Percentiles rank a stretch among this genome's conserved stretches.
phyloP scores from a whole-genome alignment of 2,888 invertebrate genomes.

The Ischnura elegans region DNA sequence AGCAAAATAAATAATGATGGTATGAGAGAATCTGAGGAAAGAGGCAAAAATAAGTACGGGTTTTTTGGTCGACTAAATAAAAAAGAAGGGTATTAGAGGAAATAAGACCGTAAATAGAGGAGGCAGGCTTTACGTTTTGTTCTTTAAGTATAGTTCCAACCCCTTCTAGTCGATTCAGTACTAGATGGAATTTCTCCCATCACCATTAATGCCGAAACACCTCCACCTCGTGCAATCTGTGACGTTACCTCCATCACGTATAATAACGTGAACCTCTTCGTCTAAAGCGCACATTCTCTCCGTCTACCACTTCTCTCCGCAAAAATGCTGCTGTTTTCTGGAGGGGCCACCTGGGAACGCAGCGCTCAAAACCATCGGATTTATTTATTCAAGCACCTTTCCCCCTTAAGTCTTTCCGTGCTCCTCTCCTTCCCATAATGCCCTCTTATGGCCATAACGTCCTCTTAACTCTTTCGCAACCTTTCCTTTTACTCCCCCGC shows the following conservation, averaged over 20 bases:
- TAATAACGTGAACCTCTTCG: too few species aligned
- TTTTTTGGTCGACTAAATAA: too few species aligned
- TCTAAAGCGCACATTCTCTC: background rate
- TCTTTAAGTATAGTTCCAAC: too few species aligned
- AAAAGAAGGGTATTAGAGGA: too few species aligned
- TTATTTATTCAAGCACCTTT: slow-evolving; percentile 48
- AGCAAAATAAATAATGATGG: too few species aligned
- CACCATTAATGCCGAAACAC: too few species aligned
- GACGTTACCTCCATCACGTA: background rate
- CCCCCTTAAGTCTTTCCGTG: background rate
- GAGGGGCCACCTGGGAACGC: slow-evolving; percentile 55
- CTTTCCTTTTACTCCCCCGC: background rate
- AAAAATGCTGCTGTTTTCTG: slow-evolving; percentile 41
- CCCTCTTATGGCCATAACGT: background rate
- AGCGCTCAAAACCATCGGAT: slow-evolving; percentile 25
- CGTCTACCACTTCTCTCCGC: slow-evolving; percentile 15
- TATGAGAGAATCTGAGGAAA: too few species aligned
- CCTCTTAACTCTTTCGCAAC: background rate
- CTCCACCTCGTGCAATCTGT: too few species aligned
- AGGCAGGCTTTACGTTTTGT: too few species aligned
- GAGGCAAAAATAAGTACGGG: too few species aligned
- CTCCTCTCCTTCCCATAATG: background rate
- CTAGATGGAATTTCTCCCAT: background rate
- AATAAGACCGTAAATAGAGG: too few species aligned
- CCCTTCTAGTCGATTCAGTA: too few species aligned